Conservation (phyloP, 2,888 invertebrate species). For the Pyrochroa serraticornis region DNA sequence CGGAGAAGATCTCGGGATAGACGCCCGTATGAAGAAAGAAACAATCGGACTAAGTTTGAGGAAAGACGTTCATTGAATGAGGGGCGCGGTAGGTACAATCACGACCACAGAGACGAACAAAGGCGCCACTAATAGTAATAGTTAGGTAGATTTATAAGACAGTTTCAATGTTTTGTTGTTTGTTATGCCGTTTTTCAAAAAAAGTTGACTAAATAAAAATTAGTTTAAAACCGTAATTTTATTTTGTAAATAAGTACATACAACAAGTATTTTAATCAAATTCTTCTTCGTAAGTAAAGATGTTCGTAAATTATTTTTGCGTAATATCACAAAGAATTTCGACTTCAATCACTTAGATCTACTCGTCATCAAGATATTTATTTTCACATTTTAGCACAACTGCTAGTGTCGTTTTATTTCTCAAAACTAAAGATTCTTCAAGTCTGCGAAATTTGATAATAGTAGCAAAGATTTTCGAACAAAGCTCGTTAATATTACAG, state of each 20-base stretch:
- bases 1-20: background rate
- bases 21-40: background rate
- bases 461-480: too few species aligned
- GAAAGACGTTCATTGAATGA: constrained; percentile 2
- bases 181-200: background rate
- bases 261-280: too few species aligned
- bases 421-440: too few species aligned
- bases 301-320: too few species aligned
- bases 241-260: background rate
- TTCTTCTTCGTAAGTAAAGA: too few species aligned
- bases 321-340: too few species aligned
- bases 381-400: background rate
- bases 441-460: too few species aligned
- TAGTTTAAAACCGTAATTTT: background rate
- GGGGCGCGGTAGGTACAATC: background rate
- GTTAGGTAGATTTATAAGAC: too few species aligned
- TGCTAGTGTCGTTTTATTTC: too few species aligned
- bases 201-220: constrained; percentile 9
- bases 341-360: too few species aligned
- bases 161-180: constrained; percentile 4
- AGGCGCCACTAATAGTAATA: constrained; percentile 1
- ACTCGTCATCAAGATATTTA: background rate
- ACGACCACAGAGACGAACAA: background rate
- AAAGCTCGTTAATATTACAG: too few species aligned
- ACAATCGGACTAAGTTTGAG: constrained; percentile 1